Evolutionary conservation across 2,113 vertebrate genomes (phyloP).

Genomic region (Condylura cristata): DNA sequence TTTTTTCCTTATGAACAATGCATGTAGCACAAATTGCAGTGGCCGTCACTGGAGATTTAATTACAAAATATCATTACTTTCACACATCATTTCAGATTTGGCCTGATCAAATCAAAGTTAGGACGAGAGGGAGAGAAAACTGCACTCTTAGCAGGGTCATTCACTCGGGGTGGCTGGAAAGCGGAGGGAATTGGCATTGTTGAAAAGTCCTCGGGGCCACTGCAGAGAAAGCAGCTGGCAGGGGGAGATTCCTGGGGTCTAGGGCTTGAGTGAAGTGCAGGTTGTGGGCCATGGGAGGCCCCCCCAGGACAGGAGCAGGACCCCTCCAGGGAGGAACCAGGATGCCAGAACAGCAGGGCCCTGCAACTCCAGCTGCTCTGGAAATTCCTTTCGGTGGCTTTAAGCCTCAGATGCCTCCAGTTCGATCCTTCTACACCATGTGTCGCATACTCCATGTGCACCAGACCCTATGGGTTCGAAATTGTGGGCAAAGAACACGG

Average conservation of each 20-base stretch:
- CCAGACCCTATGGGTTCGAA: neutral
- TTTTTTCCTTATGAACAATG: slow-evolving; percentile 91
- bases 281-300: neutral
- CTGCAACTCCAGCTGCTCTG: neutral
- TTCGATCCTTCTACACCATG: neutral
- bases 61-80: slow-evolving; percentile 93
- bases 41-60: slow-evolving; percentile 91
- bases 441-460: neutral
- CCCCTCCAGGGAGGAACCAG: neutral
- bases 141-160: slow-evolving; percentile 87
- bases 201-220: slow-evolving; percentile 80
- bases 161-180: slow-evolving; percentile 81
- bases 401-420: neutral
- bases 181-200: slow-evolving; percentile 65
- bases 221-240: slow-evolving; percentile 21
- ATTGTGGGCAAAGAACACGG: neutral
- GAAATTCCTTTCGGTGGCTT: neutral
- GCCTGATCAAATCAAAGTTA: slow-evolving; percentile 91
- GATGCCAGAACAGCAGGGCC: neutral
- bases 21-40: slow-evolving; percentile 90
- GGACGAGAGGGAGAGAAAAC: slow-evolving; percentile 82
- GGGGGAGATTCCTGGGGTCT: neutral
- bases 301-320: neutral
- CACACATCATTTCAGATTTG: slow-evolving; percentile 92
- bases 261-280: neutral